These are phyloP conservation scores for Agrotis puta DNA, from an alignment of 2,888 invertebrate species.

Conservation along the genomic window DNA sequence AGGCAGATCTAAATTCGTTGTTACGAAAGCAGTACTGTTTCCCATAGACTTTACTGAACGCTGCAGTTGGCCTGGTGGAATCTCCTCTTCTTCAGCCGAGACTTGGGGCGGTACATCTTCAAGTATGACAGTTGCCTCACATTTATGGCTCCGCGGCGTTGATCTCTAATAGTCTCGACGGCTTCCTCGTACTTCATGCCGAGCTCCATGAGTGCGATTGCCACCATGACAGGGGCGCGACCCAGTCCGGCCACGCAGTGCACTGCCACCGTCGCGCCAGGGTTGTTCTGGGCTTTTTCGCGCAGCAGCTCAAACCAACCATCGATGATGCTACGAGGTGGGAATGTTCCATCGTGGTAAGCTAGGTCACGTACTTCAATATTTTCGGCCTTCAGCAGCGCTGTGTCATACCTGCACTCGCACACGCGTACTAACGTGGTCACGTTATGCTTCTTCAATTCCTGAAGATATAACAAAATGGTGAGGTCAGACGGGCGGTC, in stretches of 20 bases:
- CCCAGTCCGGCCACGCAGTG: conserved; percentile 99
- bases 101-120: conserved; percentile 99
- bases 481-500: conserved; percentile 99
- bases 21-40: conserved; percentile 72
- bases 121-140: conserved; percentile 99
- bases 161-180: conserved; percentile 98
- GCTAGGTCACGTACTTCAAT: conserved; percentile 98
- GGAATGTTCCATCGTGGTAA: conserved; percentile 98
- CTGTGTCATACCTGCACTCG: conserved; percentile 98
- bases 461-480: conserved; percentile 98
- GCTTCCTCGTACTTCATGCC: conserved; percentile 99
- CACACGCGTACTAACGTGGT: conserved; percentile 99
- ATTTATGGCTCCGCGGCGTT: conserved; percentile 99
- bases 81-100: conserved; percentile 98
- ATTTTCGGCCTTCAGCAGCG: conserved; percentile 96
- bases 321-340: conserved; percentile 96
- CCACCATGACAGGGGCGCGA: conserved; percentile 99
- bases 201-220: conserved; percentile 99
- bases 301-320: conserved; percentile 79
- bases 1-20: conserved; percentile 91
- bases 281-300: conserved; percentile 94
- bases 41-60: conserved; percentile 93
- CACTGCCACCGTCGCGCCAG: conserved; percentile 98
- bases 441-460: conserved; percentile 98
- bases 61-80: conserved; percentile 96